Evolutionary conservation across 2,888 invertebrate genomes (phyloP).

Genomic region (Sinopyrophorus schimmeli): DNA sequence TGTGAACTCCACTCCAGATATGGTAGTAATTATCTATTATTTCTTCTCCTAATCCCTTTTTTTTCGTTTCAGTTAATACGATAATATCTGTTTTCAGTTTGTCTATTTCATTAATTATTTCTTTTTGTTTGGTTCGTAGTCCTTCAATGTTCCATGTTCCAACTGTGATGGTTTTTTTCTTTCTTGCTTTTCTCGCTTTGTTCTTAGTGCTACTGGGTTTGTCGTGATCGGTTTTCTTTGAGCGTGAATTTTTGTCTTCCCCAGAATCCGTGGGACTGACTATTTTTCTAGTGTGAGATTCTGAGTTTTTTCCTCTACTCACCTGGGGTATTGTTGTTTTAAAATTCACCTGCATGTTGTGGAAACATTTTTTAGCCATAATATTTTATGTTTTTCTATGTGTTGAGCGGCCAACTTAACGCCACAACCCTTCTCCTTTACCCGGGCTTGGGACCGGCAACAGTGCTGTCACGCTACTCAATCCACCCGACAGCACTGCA

Average conservation of each 20-base stretch:
- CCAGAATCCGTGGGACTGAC: constrained; percentile 4
- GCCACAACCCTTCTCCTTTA: too few species aligned
- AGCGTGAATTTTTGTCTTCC: background rate
- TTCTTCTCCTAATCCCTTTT: background rate
- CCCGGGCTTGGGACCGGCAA: too few species aligned
- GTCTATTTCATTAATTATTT: background rate
- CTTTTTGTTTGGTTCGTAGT: background rate
- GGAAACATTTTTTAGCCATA: too few species aligned
- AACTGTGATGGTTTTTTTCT: background rate
- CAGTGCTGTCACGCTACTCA: too few species aligned
- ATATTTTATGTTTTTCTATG: too few species aligned
- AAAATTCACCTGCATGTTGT: constrained; percentile 2
- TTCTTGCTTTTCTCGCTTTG: background rate
- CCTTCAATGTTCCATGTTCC: background rate
- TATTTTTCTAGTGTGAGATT: background rate
- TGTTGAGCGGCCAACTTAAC: too few species aligned
- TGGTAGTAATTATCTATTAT: background rate
- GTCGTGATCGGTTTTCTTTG: too few species aligned
- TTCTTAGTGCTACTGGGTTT: too few species aligned
- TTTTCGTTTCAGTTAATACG: background rate
- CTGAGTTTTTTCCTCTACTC: constrained; percentile 1
- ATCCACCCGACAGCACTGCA: too few species aligned
- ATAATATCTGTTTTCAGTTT: constrained; percentile 1
- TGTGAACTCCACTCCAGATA: background rate
- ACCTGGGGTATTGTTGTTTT: constrained; percentile 1